These are phyloP conservation scores for Deroplatys truncata DNA, from an alignment of 2,888 invertebrate genomes.

Conservation along the genomic window DNA sequence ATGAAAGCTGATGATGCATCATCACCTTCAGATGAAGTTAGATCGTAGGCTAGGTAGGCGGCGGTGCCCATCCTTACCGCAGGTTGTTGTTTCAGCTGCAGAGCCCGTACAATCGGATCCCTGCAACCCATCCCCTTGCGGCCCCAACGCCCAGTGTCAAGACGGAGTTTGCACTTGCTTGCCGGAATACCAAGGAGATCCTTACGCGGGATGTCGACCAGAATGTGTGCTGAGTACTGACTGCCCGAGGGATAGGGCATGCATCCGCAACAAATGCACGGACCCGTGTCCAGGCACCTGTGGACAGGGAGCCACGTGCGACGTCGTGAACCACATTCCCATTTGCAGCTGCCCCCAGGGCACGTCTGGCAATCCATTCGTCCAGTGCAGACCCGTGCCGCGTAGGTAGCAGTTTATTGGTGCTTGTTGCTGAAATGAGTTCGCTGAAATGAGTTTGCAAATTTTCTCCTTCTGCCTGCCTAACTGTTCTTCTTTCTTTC, in stretches of 20 bases:
- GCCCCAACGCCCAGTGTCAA: conserved; percentile 57
- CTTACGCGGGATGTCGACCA: conserved; percentile 50
- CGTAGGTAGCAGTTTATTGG: conserved; percentile 42
- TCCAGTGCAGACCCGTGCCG: conserved; percentile 57
- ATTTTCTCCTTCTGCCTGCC: background rate
- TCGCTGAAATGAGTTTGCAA: background rate
- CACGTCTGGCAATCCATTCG: conserved; percentile 68
- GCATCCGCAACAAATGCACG: conserved; percentile 63
- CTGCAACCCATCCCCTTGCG: conserved; percentile 64
- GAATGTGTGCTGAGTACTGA: conserved; percentile 72
- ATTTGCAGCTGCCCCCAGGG: conserved; percentile 68
- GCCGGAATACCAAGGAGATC: conserved; percentile 44
- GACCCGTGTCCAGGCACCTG: conserved; percentile 74
- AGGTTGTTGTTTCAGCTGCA: conserved; percentile 18
- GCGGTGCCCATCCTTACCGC: conserved; percentile 45
- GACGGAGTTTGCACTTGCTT: conserved; percentile 52
- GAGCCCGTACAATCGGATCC: conserved; percentile 51
- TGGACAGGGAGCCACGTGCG: conserved; percentile 68
- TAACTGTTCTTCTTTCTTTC: conserved; percentile 37
- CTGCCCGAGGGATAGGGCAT: conserved; percentile 64
- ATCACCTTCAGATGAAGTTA: background rate
- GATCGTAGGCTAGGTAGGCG: background rate
- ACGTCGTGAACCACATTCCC: conserved; percentile 71
- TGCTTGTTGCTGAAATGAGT: background rate
- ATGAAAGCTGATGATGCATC: background rate